Evolutionary conservation across 1,140 invertebrate genomes (phyloP), one percentile per base, ranked within the genome.

Genomic region (Temnothorax curvispinosus): DNA sequence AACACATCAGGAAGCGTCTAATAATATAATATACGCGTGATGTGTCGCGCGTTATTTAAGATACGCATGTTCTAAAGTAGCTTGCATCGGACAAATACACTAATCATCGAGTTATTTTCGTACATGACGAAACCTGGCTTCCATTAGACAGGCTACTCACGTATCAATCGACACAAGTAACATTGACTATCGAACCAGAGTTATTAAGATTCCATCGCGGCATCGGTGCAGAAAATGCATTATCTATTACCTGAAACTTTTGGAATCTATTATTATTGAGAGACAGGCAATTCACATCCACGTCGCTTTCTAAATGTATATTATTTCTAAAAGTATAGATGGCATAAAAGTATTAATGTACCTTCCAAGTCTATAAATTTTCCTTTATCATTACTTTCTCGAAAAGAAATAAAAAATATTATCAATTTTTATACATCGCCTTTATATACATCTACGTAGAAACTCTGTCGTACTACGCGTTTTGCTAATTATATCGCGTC

Each of bases 321-420:
- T 67, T 67, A 67, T 67, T 67, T 65, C 8, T 41, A 67, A 67
- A 1, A 62, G 13, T 62, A 15, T 62, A 35, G 18, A n/a, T 65
- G 41, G 18, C 8, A 7, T 65, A n/a, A 3, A 41, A 41, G 8
- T 21, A 21, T 67, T 41, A 41, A 21, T 67, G 4, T 7, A 67
- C 9, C 11, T 67, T 13, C 18, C 41, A 21, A 67, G 21, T 11
- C 11, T 44, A 7, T 65, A 44, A 41, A n/a, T 65, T 4, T 21
- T 67, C 44, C 27, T 67, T 21, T 6, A n/a, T 44, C 13, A 44
- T 67, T 69, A 69, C n/a, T 27, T 27, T 69, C 2, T 47, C 38
- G 9, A 67, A 9, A 58, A 58, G 1, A 1, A 44, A 67, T 47
- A 3, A 69, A 69, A 69, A 69, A 21, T 15, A 69, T 60, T 60